phyloP scores from a whole-genome alignment of 2,113 vertebrate genomes.

The Urocolius indicus region DNA sequence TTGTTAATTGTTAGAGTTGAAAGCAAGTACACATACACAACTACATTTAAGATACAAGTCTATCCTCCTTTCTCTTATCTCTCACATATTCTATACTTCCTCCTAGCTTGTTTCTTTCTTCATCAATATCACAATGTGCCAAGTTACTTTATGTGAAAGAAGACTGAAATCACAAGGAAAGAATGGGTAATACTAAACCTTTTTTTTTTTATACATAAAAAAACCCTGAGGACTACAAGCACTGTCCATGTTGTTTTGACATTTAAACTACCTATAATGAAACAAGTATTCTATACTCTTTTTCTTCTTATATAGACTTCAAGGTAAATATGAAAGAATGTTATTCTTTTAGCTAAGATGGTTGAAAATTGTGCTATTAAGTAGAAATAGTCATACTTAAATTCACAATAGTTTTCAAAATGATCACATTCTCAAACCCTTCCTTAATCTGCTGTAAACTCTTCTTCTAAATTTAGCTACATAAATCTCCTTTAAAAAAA shows the following conservation, averaged over 20 bases:
- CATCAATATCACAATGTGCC: not conserved
- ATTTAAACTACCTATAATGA: slow-evolving; percentile 1
- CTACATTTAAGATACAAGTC: slow-evolving; percentile 15
- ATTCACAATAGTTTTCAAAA: not conserved
- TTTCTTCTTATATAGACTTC: not conserved
- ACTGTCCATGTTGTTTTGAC: not conserved
- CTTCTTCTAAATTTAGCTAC: not conserved
- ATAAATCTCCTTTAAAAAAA: not conserved
- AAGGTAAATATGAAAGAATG: not conserved
- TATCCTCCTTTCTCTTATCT: not conserved
- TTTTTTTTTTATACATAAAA: not conserved
- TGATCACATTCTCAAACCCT: not conserved
- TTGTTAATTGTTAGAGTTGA: slow-evolving; percentile 24
- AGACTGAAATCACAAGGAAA: slow-evolving; percentile 17
- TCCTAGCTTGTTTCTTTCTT: not conserved
- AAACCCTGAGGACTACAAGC: not conserved
- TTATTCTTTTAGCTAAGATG: not conserved
- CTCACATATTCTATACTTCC: not conserved
- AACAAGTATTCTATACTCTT: not conserved
- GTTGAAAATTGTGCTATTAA: not conserved
- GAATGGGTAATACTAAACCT: not conserved
- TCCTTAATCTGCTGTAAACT: not conserved
- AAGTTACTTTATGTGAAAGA: not conserved
- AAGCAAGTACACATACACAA: not conserved
- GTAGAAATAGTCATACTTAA: not conserved